Evolutionary conservation across 2,888 invertebrate genomes (phyloP).

Genomic region (Autographa gamma): DNA sequence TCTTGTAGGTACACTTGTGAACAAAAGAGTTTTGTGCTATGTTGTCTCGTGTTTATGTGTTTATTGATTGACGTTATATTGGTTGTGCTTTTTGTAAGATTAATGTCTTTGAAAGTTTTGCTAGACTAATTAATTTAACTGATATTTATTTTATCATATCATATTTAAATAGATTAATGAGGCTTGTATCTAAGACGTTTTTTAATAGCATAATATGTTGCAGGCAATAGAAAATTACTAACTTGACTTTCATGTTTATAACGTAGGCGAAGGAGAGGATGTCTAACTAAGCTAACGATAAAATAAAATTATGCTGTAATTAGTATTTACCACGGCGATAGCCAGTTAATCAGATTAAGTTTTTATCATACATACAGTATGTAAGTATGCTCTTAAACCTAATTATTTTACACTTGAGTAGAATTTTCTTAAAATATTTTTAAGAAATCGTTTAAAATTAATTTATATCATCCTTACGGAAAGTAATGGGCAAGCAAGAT

Average conservation of each 20-base stretch:
- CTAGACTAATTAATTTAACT: too few species aligned
- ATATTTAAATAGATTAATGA: too few species aligned
- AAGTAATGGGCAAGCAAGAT: neutral
- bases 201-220: neutral
- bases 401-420: neutral
- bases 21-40: conserved; percentile 27
- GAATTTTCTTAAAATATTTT: neutral
- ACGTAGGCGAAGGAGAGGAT: neutral
- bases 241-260: neutral
- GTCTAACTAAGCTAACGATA: neutral
- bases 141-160: too few species aligned
- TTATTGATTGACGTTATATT: too few species aligned
- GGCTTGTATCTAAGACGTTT: too few species aligned
- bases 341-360: neutral
- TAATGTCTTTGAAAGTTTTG: too few species aligned
- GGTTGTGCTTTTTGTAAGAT: too few species aligned
- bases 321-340: neutral
- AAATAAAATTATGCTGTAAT: conserved; percentile 1
- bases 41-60: neutral
- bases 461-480: too few species aligned
- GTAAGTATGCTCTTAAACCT: neutral
- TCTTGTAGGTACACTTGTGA: conserved; percentile 5
- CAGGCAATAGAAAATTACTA: neutral
- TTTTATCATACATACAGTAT: neutral
- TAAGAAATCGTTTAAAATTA: too few species aligned